Evolutionary conservation across 2,797 vertebrate genomes (phyloP), one percentile per base, ranked within the genome.

Genomic region (Rousettus madagascariensis): DNA sequence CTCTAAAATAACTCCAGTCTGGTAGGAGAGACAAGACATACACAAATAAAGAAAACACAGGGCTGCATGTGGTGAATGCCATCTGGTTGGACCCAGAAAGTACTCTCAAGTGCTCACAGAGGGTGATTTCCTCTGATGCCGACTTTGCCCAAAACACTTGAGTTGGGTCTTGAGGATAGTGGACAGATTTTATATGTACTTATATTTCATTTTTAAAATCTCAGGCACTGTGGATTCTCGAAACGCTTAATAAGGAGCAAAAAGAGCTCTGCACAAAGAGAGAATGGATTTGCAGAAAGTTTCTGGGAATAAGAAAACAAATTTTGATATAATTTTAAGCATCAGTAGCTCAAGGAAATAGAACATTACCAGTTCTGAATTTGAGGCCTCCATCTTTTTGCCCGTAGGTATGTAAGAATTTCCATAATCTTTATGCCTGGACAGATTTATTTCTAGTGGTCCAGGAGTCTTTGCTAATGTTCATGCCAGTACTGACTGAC

Each of bases 261-360:
- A 84, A 94, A n/a, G 69, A 80, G 13, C 30, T 91, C 49, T 41
- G 3, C 19, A 86, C 68, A 93, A 74, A 83, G n/a, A 83, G 2
- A 7, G 38, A 59, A 24, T 69, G 43, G 36, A 88, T 91, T 79
- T 83, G 12, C 36, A 77, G 75, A 77, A 79, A 51, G 28, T 75
- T 69, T 95, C 57, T 38, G 59, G 63, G 33, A 79, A 53, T 77
- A 65, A 94, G 26, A 72, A 85, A 74, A 36, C 33, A 92, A 61
- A 74, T 78, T 83, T 78, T 72, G n/a, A 88, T 87, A 68, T 61
- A 68, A 78, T 92, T 88, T 82, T 88, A 86, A 86, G 19, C 22
- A 20, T 89, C 22, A 19, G 6, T 83, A 79, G 68, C 83, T 82
- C 11, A 86, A 91, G 51, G 43, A 61, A 90, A 57, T 83, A 53